phyloP scores from a whole-genome alignment of 2,797 vertebrate genomes.

The Saxicola maurus region DNA sequence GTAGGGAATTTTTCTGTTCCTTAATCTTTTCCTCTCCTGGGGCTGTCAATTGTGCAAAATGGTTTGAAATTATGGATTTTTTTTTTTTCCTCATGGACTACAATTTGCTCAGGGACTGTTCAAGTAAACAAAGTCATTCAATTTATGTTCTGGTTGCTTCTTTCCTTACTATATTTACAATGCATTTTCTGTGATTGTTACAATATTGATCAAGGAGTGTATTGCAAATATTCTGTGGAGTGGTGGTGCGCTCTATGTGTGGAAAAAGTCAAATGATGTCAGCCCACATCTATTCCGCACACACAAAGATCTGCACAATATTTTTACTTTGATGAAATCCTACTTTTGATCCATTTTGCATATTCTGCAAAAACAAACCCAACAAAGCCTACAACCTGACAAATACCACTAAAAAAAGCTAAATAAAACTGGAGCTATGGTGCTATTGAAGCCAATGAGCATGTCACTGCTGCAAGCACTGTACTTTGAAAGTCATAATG shows the following conservation, averaged over 20 bases:
- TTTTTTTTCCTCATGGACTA: constrained; percentile 40
- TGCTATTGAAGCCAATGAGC: background rate
- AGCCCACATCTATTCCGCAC: background rate
- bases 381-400: background rate
- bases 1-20: constrained; percentile 31
- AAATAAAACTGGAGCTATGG: background rate
- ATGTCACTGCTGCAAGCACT: background rate
- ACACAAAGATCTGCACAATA: background rate
- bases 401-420: background rate
- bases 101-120: constrained; percentile 47
- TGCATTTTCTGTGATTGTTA: constrained; percentile 33
- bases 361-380: background rate
- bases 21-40: constrained; percentile 48
- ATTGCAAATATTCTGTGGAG: constrained; percentile 2
- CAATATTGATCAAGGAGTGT: constrained; percentile 35
- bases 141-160: constrained; percentile 38
- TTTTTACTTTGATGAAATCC: background rate
- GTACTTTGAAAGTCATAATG: background rate
- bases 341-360: background rate
- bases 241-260: background rate
- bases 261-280: background rate
- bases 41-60: constrained; percentile 51
- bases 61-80: constrained; percentile 54
- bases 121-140: constrained; percentile 53
- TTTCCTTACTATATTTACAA: constrained; percentile 9